Percentiles rank a stretch among this genome's conserved stretches.
phyloP scores from a whole-genome alignment of 2,797 vertebrate species.

The Diglossa cyanea region DNA sequence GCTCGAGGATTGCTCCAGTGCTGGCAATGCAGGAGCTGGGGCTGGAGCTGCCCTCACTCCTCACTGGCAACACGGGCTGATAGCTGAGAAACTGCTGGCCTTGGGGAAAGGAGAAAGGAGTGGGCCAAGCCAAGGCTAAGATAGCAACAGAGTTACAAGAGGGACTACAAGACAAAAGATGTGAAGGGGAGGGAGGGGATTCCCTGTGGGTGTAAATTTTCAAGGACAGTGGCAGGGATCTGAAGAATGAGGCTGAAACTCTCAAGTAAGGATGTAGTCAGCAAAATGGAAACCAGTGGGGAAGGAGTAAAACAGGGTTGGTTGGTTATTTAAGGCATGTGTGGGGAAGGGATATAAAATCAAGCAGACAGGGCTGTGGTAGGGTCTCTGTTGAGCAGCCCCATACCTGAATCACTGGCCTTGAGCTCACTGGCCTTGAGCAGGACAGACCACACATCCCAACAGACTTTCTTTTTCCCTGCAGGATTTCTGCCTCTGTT shows the following conservation, averaged over 20 bases:
- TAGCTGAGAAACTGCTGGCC: background rate
- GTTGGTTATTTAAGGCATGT: background rate
- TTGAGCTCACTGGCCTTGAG: background rate
- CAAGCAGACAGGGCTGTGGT: background rate
- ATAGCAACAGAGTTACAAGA: background rate
- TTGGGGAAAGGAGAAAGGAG: background rate
- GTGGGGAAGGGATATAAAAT: background rate
- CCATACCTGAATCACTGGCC: background rate
- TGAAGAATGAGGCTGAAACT: background rate
- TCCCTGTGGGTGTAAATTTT: background rate
- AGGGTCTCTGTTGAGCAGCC: background rate
- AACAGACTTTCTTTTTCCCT: background rate
- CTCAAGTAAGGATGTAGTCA: background rate
- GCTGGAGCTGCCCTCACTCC: background rate
- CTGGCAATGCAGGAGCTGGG: background rate
- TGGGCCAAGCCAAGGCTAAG: background rate
- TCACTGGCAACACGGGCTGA: accelerated
- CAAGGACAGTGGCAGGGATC: background rate
- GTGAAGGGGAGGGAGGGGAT: background rate
- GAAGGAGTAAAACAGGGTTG: background rate
- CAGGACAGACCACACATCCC: background rate
- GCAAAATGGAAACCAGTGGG: background rate
- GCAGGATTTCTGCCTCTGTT: background rate
- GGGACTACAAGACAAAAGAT: background rate
- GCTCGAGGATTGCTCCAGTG: accelerated